phyloP scores from a whole-genome alignment of 2,797 vertebrate genomes.

The Tapera naevia region DNA sequence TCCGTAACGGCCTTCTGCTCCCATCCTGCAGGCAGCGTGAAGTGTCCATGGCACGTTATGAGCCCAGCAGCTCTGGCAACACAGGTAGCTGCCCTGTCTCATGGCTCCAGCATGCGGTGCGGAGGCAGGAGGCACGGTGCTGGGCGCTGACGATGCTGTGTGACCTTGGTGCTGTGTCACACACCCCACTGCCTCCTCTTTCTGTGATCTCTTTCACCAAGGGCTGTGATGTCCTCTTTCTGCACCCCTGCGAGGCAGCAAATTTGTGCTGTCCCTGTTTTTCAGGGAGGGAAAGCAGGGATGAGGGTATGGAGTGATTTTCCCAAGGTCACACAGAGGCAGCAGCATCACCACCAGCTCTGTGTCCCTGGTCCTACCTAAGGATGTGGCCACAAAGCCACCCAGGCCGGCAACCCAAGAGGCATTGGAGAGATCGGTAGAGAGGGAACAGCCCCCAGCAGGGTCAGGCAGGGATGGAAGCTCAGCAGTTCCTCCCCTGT shows the following conservation, averaged over 20 bases:
- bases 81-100: rapidly evolving
- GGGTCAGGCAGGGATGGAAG: background rate
- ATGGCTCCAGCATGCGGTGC: rapidly evolving
- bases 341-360: background rate
- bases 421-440: rapidly evolving
- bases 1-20: background rate
- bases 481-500: rapidly evolving
- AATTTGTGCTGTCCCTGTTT: background rate
- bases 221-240: background rate
- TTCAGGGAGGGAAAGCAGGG: background rate
- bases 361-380: background rate
- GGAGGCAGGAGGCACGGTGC: background rate
- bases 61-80: background rate
- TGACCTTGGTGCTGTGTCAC: background rate
- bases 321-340: slow-evolving; percentile 42
- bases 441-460: background rate
- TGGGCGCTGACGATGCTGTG: background rate
- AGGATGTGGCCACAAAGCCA: background rate
- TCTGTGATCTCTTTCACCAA: rapidly evolving
- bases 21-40: background rate
- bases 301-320: rapidly evolving
- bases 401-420: background rate
- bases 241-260: rapidly evolving
- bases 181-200: rapidly evolving
- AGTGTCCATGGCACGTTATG: rapidly evolving